These are phyloP conservation scores for Therioaphis trifolii DNA, from an alignment of 2,888 invertebrate species.

Conservation along the genomic window DNA sequence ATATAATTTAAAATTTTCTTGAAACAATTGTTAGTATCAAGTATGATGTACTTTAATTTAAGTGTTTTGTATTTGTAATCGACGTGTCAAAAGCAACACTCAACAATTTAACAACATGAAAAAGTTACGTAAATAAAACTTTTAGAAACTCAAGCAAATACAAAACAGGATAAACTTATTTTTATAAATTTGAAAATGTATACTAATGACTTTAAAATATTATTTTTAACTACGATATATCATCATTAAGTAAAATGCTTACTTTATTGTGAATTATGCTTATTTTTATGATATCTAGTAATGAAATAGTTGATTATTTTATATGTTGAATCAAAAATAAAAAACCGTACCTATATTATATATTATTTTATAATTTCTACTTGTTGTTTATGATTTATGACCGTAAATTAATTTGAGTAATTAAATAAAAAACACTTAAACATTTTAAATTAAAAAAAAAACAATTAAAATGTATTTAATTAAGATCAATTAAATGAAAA, in stretches of 20 bases:
- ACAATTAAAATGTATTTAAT: not conserved
- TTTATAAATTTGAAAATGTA: not conserved
- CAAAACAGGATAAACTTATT: not conserved
- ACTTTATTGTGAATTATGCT: not conserved
- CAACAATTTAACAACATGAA: not conserved
- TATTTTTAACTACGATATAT: not conserved
- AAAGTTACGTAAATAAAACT: not conserved
- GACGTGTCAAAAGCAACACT: not conserved
- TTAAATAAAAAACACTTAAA: too few relatives aligned
- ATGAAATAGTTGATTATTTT: not conserved
- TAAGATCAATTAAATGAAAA: not conserved
- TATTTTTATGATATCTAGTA: not conserved
- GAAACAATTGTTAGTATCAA: not conserved
- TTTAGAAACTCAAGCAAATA: not conserved
- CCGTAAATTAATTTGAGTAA: too few relatives aligned
- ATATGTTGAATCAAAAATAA: not conserved
- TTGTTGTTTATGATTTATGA: too few relatives aligned
- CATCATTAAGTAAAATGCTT: not conserved
- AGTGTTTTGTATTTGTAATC: not conserved
- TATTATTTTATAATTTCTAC: too few relatives aligned
- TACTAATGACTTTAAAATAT: not conserved
- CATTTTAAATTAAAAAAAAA: not conserved
- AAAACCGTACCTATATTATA: too few relatives aligned
- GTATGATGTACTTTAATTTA: not conserved
- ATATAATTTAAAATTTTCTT: not conserved